A percentile compares a stretch with the other conserved stretches of the same genome.
Evolutionary conservation across 1,140 invertebrate species (phyloP).

Genomic region (Papilio polytes): DNA sequence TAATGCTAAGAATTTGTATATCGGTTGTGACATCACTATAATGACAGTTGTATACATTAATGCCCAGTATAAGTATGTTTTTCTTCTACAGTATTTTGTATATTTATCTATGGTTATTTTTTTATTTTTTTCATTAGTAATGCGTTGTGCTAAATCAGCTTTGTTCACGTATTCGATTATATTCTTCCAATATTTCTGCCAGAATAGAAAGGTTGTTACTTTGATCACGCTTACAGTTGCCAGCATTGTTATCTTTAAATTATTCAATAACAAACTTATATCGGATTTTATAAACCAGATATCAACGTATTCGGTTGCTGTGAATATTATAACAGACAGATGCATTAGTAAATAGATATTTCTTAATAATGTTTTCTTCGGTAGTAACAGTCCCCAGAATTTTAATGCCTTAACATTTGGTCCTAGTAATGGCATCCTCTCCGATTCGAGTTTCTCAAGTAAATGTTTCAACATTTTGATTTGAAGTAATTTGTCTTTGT

Average conservation of each 20-base stretch:
- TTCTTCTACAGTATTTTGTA: slow-evolving; percentile 70
- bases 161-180: slow-evolving; percentile 69
- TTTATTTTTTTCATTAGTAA: slow-evolving; percentile 45
- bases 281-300: slow-evolving; percentile 71
- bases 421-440: slow-evolving; percentile 63
- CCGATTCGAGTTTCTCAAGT: slow-evolving; percentile 64
- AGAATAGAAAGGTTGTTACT: slow-evolving; percentile 62
- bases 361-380: slow-evolving; percentile 53
- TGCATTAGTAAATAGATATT: slow-evolving; percentile 67
- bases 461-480: slow-evolving; percentile 55
- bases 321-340: slow-evolving; percentile 63
- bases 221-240: slow-evolving; percentile 71
- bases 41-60: slow-evolving; percentile 72
- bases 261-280: slow-evolving; percentile 66
- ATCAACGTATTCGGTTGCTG: slow-evolving; percentile 65
- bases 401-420: slow-evolving; percentile 67
- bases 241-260: slow-evolving; percentile 72
- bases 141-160: slow-evolving; percentile 60
- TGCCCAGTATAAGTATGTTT: slow-evolving; percentile 67
- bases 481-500: not conserved
- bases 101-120: slow-evolving; percentile 53
- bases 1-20: slow-evolving; percentile 62
- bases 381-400: slow-evolving; percentile 74
- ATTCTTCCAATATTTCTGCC: slow-evolving; percentile 65
- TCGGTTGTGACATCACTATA: slow-evolving; percentile 64